Evolutionary conservation across 1,140 invertebrate genomes (phyloP).

Genomic region (Drosophila littoralis): DNA sequence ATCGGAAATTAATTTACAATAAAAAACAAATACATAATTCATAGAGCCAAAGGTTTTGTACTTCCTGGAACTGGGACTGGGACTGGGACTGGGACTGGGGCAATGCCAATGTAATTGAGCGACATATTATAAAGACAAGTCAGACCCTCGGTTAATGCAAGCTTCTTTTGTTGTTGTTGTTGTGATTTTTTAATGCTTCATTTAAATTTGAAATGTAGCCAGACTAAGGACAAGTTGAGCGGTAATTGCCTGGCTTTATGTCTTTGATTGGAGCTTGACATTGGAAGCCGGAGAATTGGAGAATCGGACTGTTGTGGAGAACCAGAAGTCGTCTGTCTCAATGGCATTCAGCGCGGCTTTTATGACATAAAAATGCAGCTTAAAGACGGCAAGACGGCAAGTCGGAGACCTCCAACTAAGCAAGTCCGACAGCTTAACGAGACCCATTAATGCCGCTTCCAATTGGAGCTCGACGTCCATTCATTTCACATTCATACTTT

Average conservation of each 20-base stretch:
- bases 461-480: neutral
- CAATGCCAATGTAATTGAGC: slow-evolving; percentile 25
- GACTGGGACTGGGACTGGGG: neutral
- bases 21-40: slow-evolving; percentile 24
- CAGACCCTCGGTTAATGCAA: slow-evolving; percentile 16
- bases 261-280: slow-evolving; percentile 46
- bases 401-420: slow-evolving; percentile 31
- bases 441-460: neutral
- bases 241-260: slow-evolving; percentile 27
- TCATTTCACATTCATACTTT: neutral
- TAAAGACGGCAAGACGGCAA: slow-evolving; percentile 2
- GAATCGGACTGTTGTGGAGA: slow-evolving; percentile 26
- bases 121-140: slow-evolving; percentile 31
- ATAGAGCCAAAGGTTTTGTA: neutral
- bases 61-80: slow-evolving; percentile 29
- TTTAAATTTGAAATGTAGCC: slow-evolving; percentile 37
- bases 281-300: slow-evolving; percentile 16
- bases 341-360: slow-evolving; percentile 56
- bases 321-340: slow-evolving; percentile 58
- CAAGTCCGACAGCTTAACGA: slow-evolving; percentile 17
- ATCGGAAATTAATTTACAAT: slow-evolving; percentile 26
- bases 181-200: slow-evolving; percentile 8
- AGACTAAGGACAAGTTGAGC: slow-evolving; percentile 33
- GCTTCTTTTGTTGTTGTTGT: neutral
- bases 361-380: slow-evolving; percentile 45